Percentiles rank a stretch among this genome's conserved stretches.
These are phyloP conservation scores for Chloroceryle inda DNA, from an alignment of 2,797 vertebrate genomes.

Conservation along the genomic window DNA sequence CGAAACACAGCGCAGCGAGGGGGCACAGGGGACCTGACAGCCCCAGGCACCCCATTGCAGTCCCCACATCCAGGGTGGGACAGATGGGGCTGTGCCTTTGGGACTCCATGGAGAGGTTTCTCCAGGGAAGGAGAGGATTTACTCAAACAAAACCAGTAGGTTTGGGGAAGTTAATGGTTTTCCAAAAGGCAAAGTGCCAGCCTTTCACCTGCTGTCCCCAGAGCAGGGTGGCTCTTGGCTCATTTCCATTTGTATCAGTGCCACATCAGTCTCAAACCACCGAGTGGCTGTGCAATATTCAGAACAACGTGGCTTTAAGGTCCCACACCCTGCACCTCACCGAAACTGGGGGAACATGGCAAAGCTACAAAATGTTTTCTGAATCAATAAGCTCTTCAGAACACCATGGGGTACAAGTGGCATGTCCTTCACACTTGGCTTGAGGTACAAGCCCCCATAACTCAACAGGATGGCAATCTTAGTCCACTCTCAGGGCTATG, in stretches of 20 bases:
- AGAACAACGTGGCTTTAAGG: background rate
- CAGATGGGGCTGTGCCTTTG: fast-evolving
- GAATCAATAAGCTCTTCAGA: background rate
- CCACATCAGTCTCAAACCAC: background rate
- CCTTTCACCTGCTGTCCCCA: fast-evolving
- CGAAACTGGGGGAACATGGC: background rate
- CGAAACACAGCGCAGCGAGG: fast-evolving
- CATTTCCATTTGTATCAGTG: background rate
- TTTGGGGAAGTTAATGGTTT: background rate
- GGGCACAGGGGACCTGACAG: fast-evolving
- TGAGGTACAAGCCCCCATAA: background rate
- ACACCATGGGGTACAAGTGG: background rate
- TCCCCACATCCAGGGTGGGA: background rate
- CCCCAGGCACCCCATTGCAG: background rate
- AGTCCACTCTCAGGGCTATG: too few species aligned
- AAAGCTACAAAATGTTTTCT: background rate
- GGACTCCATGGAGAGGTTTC: background rate
- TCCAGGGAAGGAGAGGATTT: background rate
- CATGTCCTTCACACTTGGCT: background rate
- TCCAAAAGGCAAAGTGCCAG: background rate
- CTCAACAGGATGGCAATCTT: background rate
- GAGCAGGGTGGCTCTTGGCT: background rate
- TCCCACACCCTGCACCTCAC: background rate
- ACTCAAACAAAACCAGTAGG: background rate
- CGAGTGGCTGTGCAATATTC: background rate